These are phyloP conservation scores for Zonitis immaculata DNA, from an alignment of 2,888 invertebrate species.

Conservation along the genomic window DNA sequence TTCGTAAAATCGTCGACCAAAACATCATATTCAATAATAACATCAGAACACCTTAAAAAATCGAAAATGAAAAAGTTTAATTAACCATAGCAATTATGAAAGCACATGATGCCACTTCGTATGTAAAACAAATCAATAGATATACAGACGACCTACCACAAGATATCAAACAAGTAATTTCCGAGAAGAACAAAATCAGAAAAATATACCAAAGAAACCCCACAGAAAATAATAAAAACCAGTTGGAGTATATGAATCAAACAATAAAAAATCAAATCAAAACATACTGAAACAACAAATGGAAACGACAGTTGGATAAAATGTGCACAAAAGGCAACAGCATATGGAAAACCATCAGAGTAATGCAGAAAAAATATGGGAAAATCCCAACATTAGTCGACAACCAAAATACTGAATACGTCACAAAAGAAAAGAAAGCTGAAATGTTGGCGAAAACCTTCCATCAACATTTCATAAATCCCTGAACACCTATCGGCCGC, in stretches of 20 bases:
- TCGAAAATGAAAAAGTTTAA: not conserved
- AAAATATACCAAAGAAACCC: not conserved
- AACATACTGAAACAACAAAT: not conserved
- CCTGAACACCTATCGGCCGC: no score
- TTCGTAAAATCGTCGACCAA: not conserved
- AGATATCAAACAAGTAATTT: not conserved
- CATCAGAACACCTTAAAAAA: not conserved
- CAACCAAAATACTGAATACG: not conserved
- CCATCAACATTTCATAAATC: no score
- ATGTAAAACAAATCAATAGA: not conserved
- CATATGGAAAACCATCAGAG: not conserved
- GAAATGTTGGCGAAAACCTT: not conserved
- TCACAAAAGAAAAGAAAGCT: not conserved
- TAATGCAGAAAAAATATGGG: not conserved
- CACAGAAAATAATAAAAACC: not conserved
- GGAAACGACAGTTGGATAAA: not conserved
- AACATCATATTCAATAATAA: not conserved
- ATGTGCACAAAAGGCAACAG: not conserved
- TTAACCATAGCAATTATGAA: not conserved
- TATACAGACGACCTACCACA: not conserved
- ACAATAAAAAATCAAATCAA: not conserved
- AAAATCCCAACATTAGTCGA: not conserved
- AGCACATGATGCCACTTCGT: not conserved
- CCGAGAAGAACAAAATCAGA: not conserved
- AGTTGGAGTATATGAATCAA: not conserved